Evolutionary conservation across 2,797 vertebrate genomes (phyloP), one percentile per base, ranked within the genome.

Genomic region (Takifugu ocellatus): DNA sequence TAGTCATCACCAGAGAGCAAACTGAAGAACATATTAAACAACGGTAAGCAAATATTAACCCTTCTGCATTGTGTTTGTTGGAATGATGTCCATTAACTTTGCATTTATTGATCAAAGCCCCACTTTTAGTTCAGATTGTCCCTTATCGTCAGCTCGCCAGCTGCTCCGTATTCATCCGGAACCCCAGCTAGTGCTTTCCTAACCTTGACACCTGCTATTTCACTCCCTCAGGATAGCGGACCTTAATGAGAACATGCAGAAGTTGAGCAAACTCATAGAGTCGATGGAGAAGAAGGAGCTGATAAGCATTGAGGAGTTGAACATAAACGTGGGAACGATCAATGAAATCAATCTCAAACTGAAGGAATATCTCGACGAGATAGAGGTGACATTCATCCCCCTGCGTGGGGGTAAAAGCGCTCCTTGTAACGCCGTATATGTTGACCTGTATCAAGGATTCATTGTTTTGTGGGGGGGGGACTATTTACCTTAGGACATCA

Each of bases 261-360:
- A 12, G 43, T 77, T 93, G 51, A 60, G 78, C 25, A 91, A 86
- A 62, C 90, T 94, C 54, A 75, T 96, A 15, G 90, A 93, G 57
- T 66, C 75, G 46, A 96, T 93, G 79, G 93, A 88, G 70, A 94
- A 85, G 66, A 90, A 89, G 1, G 90, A 94, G 26, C 43, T 87
- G 4, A 89, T 92, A 74, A 90, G 83, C 0, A 5, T 74, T 0
- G 92, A 93, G 33, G 93, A 94, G 80, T 90, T 94, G 77, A 94
- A 90, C 77, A 90, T 85, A 49, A 96, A 94, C 0, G 88, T 94
- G 45, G 85, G 84, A 69, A 92, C 86, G 54, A 90, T 96, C 42
- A 67, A 56, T 10, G 84, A 91, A 44, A 82, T 97, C 64, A 89
- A 88, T 12, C 78, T 70, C 60, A 89, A 86, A 36, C 74, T 98